phyloP scores from a whole-genome alignment of 2,797 vertebrate genomes.

The Harpagifer antarcticus region DNA sequence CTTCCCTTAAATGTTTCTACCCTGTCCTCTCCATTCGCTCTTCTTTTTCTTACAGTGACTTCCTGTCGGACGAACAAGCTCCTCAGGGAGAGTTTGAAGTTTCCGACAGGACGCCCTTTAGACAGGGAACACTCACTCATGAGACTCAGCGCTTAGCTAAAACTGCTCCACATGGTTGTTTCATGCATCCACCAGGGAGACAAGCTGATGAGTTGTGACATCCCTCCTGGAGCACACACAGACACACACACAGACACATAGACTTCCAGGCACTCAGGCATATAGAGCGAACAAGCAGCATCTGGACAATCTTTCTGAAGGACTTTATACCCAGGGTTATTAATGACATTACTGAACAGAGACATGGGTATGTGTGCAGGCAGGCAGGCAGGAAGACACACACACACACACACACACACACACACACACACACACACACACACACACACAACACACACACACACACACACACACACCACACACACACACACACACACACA shows the following conservation, averaged over 20 bases:
- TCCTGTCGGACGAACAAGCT: not conserved
- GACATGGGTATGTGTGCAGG: not conserved
- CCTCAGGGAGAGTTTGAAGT: not conserved
- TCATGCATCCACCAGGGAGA: not conserved
- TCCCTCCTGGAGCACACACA: not conserved
- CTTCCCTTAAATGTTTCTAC: not conserved
- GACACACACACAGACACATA: not conserved
- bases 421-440: not conserved
- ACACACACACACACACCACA: too few species aligned
- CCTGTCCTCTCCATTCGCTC: not conserved
- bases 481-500: slow-evolving; percentile 11
- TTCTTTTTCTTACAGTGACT: not conserved
- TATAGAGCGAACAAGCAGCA: slow-evolving; percentile 21
- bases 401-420: slow-evolving; percentile 10
- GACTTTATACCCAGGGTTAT: slow-evolving; percentile 41
- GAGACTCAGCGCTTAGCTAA: not conserved
- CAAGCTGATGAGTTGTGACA: slow-evolving; percentile 19
- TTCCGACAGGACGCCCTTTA: not conserved
- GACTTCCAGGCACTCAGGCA: not conserved
- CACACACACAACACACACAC: slow-evolving; percentile 1
- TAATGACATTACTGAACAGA: slow-evolving; percentile 53
- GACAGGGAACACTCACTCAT: not conserved
- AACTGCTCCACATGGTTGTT: not conserved
- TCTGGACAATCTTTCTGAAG: slow-evolving; percentile 35
- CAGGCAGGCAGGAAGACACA: slow-evolving; percentile 1